Base-by-base conservation (phyloP, 2,113 vertebrate genomes). In the Rhynchomys soricoides region DNA sequence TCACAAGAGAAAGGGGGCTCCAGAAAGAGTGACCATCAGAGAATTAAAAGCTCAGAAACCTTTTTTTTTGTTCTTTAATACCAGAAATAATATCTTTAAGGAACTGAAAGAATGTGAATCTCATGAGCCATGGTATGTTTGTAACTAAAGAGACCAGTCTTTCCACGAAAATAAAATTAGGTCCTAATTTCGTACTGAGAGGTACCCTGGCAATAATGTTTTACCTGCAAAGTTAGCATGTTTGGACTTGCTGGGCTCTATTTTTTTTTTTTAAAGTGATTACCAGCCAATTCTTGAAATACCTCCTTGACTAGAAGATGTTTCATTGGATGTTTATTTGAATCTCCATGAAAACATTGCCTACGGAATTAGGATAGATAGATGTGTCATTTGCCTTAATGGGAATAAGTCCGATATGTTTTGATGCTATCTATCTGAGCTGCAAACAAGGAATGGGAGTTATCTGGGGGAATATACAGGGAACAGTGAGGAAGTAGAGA, bases 71-170 rank as follows among this genome's bases (percentile, higher is more conserved):
- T 59, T 62, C 26, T 64, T 85, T 37, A 86, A n/a, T 70, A 26
- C 26, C 34, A 79, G 43, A 96, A 96, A 93, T 22, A 57, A 59
- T 73, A 86, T 34, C 57, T 93, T 86, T 89, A 95, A 95, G 85
- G 81, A 95, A 45, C n/a, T 82, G 37, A 87, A 95, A 95, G 70
- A 70, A 92, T 93, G 75, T n/a, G 96, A 95, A 88, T 92, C 81
- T 83, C 66, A 86, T 2, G 86, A 95, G 75, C 7, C 52, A 5
- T 40, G 40, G 48, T 66, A 62, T 2, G 83, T 95, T 96, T 94
- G 71, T 97, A 96, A 95, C 87, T 92, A 95, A 97, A 87, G 71
- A 77, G 86, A 75, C 19, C 43, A 59, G n/a, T 15, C 45, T 92
- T 83, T 90, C 78, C 3, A 0, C 45, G 88, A 71, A 85, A 81